Conservation (phyloP, 2,888 invertebrate genomes). For the Folsomia candida region DNA sequence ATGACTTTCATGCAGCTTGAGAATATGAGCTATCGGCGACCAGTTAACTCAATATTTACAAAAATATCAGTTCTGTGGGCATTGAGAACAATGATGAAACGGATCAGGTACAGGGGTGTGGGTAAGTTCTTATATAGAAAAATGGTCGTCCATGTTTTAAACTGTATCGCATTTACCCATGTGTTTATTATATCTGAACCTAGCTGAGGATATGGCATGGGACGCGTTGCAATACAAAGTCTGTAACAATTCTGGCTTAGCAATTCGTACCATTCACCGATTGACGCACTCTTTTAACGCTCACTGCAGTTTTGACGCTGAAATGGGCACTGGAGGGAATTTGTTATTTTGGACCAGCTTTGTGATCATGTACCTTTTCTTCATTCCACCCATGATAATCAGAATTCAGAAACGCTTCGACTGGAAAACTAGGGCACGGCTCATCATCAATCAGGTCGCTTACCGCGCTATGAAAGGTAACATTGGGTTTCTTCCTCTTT, state of each 20-base stretch:
- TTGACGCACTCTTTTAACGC: background rate
- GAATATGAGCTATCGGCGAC: background rate
- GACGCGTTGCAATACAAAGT: background rate
- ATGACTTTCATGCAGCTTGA: conserved; percentile 7
- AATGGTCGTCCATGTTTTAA: background rate
- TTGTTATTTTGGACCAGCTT: background rate
- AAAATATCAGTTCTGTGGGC: too few species aligned
- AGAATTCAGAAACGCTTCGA: background rate
- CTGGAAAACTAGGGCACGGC: background rate
- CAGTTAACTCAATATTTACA: background rate
- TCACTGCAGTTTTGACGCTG: background rate
- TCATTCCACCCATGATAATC: background rate
- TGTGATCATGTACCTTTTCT: background rate
- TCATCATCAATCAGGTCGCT: background rate
- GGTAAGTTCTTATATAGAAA: too few species aligned
- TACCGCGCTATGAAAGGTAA: background rate
- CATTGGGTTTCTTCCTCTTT: too few species aligned
- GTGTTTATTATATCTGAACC: background rate
- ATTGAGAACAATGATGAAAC: background rate
- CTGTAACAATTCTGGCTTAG: background rate
- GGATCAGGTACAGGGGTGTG: background rate
- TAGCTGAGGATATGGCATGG: conserved; percentile 1
- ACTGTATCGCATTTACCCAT: background rate
- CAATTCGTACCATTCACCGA: background rate
- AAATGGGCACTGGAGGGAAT: background rate